Percentiles rank a stretch among this genome's conserved stretches.
Conservation (phyloP, 2,888 invertebrate genomes). For the Tenthredo notha region DNA sequence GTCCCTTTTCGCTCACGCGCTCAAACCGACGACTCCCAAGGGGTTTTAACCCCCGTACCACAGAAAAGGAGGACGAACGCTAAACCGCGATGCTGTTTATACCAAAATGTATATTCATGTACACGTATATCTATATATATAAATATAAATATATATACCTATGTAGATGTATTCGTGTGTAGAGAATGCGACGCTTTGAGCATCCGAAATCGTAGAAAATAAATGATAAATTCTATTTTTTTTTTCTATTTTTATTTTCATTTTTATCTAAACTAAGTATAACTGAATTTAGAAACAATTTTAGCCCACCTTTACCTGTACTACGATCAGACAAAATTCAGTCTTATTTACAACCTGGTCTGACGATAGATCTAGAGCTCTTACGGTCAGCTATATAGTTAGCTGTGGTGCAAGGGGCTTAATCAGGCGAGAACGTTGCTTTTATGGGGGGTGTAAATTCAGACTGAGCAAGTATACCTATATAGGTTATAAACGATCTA, state of each 20-base stretch:
- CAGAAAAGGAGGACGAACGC: neutral
- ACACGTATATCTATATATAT: neutral
- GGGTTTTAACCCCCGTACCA: neutral
- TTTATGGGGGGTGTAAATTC: conserved; percentile 49
- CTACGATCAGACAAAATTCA: neutral
- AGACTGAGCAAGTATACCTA: neutral
- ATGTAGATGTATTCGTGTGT: neutral
- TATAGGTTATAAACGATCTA: neutral
- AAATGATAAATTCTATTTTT: too few species aligned
- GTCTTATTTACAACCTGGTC: conserved; percentile 30
- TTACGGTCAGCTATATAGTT: neutral
- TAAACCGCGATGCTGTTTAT: neutral
- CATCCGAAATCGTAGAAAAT: neutral
- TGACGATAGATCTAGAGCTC: conserved; percentile 21
- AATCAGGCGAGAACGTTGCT: conserved; percentile 37
- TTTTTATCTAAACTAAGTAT: neutral
- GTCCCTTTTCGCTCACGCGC: conserved; percentile 1
- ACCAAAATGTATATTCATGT: neutral
- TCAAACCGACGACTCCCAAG: conserved; percentile 22
- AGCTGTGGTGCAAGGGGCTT: conserved; percentile 13
- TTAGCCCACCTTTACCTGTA: too few species aligned
- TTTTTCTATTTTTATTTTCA: neutral
- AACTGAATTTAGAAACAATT: too few species aligned
- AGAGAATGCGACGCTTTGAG: neutral
- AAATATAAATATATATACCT: neutral